Conservation (phyloP, 1,140 invertebrate species). For the Idris sp. region DNA sequence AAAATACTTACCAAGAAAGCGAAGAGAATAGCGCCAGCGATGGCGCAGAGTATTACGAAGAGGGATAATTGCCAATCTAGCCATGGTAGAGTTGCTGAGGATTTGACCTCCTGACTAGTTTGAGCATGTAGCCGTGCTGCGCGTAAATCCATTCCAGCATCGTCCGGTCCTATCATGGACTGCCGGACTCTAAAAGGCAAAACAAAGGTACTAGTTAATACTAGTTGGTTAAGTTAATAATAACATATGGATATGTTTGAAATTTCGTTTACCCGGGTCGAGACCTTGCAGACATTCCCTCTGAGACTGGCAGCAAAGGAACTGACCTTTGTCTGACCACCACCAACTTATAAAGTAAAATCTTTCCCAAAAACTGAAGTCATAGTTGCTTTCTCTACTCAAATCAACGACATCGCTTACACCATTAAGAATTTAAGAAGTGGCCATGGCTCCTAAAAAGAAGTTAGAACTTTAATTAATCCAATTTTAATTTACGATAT, state of each 20-base stretch:
- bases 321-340: constrained; percentile 69
- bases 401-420: constrained; percentile 64
- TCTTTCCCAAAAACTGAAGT: constrained; percentile 64
- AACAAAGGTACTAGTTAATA: no score
- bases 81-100: constrained; percentile 72
- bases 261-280: constrained; percentile 75
- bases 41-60: constrained; percentile 74
- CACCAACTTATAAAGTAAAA: constrained; percentile 72
- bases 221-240: no score
- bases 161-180: constrained; percentile 77
- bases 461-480: no score
- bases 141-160: constrained; percentile 78
- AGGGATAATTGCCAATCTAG: constrained; percentile 76
- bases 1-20: constrained; percentile 72
- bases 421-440: constrained; percentile 57
- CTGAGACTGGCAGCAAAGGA: constrained; percentile 68
- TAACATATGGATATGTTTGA: no score
- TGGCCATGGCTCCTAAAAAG: constrained; percentile 66
- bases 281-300: constrained; percentile 77
- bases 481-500: no score
- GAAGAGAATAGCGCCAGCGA: constrained; percentile 72
- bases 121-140: constrained; percentile 71
- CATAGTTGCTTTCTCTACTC: constrained; percentile 61
- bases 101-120: constrained; percentile 71
- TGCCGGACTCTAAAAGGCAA: constrained; percentile 75